These are phyloP conservation scores for Mythimna lalbum DNA, from an alignment of 2,888 invertebrate genomes.

Conservation along the genomic window DNA sequence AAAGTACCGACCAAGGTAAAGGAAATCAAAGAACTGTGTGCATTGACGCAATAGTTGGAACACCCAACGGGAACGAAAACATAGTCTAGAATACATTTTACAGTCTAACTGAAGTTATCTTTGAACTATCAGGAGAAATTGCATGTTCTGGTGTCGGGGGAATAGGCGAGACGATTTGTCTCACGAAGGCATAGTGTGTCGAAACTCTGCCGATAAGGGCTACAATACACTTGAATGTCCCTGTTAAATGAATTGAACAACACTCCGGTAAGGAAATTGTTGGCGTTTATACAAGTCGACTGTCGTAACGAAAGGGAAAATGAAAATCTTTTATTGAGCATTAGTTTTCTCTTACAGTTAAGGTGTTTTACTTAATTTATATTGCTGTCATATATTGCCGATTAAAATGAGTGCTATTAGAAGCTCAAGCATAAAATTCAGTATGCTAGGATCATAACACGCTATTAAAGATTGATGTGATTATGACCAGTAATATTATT, in stretches of 20 bases:
- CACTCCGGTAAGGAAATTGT: constrained; percentile 47
- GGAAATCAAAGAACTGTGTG: constrained; percentile 40
- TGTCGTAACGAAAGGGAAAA: constrained; percentile 47
- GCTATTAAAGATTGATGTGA: constrained; percentile 5
- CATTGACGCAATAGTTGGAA: constrained; percentile 33
- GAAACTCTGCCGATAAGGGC: constrained; percentile 61
- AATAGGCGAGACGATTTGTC: constrained; percentile 77
- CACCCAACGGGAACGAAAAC: constrained; percentile 65
- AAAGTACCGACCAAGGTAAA: constrained; percentile 48
- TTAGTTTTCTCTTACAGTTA: constrained; percentile 3
- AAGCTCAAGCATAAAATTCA: constrained; percentile 12
- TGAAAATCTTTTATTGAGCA: constrained; percentile 37
- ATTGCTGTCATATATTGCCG: constrained; percentile 5
- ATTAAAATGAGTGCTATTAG: constrained; percentile 7
- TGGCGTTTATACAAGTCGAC: constrained; percentile 26
- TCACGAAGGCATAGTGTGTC: constrained; percentile 71
- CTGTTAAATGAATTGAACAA: constrained; percentile 61
- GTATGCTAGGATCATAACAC: background rate
- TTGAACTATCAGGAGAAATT: constrained; percentile 77
- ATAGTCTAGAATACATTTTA: constrained; percentile 65
- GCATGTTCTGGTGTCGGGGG: constrained; percentile 73
- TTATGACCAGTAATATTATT: constrained; percentile 5
- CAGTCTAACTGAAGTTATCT: constrained; percentile 71
- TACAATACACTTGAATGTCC: constrained; percentile 56
- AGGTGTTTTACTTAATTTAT: constrained; percentile 7